Base-by-base conservation (phyloP, 2,888 invertebrate species). In the Linnaemya vulpina region DNA sequence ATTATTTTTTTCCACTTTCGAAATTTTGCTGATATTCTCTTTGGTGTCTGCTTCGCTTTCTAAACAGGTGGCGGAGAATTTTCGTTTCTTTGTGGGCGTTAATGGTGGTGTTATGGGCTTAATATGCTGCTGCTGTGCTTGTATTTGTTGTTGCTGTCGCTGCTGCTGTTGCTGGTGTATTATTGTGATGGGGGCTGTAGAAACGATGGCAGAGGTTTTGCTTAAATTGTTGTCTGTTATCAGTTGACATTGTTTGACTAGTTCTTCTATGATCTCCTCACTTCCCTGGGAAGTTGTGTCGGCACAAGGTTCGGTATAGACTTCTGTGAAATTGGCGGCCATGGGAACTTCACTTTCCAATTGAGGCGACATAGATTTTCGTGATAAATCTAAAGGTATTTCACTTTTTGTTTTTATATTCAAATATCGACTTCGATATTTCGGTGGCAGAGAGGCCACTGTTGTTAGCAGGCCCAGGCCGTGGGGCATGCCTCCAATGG, bases 61-160 rank as follows among this genome's bases (percentile, higher is more conserved):
- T 9, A 73, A 20, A 17, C 79, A 84, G 7, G 60, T 82, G 60
- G 79, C 82, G 2, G 82, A 79, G n/a, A 82, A 78, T 67, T 78
- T 85, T 10, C 90, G 86, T 89, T 95, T 95, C 83, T 94, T 94
- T 0, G 93, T 91, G 7, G 96, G 96, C 38, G 96, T 96, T 1
- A 96, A 96, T 8, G 96, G 96, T 13, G 96, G 96, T 0, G 96
- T 96, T 89, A 96, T 96, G 0, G 96, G 96, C 11, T 94, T 89
- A 8, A 67, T 78, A 10, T 85, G 85, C 40, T 79, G 62, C 40
- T 79, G 62, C 40, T 70, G 51, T 71, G 15, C 9, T 13, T 43
- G n/a, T n/a, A n/a, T n/a, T n/a, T n/a, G 43, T 17, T 68, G 9
- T 53, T 77, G 81, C n/a, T 49, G 53, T 22, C 38, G 51, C 3